These are phyloP conservation scores for Meiosimyza decipiens DNA, from an alignment of 2,888 invertebrate species.

Conservation along the genomic window DNA sequence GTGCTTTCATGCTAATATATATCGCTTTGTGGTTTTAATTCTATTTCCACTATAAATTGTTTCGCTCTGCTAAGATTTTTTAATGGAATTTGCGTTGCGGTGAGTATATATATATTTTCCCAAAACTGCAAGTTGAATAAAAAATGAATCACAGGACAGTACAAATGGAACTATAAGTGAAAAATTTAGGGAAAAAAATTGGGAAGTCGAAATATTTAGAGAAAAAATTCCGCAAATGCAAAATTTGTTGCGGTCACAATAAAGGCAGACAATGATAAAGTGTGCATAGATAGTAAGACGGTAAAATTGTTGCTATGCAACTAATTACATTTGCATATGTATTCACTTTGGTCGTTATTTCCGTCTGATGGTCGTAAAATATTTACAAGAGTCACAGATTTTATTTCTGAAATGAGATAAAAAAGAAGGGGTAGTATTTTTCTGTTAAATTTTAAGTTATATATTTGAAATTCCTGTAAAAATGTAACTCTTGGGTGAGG, in stretches of 20 bases:
- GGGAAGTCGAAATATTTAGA: too few species aligned
- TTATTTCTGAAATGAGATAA: too few species aligned
- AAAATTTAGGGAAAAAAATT: too few species aligned
- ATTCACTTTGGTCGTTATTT: constrained; percentile 46
- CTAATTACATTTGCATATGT: constrained; percentile 65
- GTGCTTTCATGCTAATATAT: constrained; percentile 45
- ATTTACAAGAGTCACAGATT: constrained; percentile 50
- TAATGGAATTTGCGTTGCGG: constrained; percentile 40
- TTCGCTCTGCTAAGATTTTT: constrained; percentile 58
- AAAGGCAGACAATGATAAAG: neutral
- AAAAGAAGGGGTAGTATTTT: neutral
- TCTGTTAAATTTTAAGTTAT: neutral
- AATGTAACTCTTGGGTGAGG: too few species aligned
- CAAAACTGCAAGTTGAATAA: too few species aligned
- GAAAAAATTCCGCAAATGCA: neutral
- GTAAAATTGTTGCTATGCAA: constrained; percentile 55
- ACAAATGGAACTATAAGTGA: neutral
- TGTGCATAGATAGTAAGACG: constrained; percentile 39
- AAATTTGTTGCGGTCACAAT: neutral
- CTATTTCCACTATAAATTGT: constrained; percentile 62
- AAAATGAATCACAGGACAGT: neutral
- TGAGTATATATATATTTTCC: constrained; percentile 17
- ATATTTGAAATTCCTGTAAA: neutral
- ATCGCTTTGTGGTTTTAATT: constrained; percentile 62
- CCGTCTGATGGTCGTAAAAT: constrained; percentile 57